phyloP scores from a whole-genome alignment of 2,113 vertebrate genomes.

The Cairina moschata region DNA sequence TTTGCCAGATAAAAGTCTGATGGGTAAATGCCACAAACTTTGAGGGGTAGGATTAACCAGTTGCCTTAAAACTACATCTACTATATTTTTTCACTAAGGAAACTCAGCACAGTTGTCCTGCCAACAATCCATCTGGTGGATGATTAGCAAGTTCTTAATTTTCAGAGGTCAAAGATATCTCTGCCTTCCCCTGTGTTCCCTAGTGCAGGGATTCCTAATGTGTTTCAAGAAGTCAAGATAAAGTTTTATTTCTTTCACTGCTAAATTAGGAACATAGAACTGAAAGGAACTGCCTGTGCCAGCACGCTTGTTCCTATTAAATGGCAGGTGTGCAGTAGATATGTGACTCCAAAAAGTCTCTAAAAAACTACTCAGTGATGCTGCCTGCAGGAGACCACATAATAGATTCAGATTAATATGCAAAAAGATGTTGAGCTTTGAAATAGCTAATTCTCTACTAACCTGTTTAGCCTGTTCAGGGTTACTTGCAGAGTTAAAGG shows the following conservation, averaged over 20 bases:
- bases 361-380: not conserved
- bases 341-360: not conserved
- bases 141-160: not conserved
- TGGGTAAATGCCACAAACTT: not conserved
- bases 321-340: not conserved
- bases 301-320: not conserved
- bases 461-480: not conserved
- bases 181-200: fast-evolving
- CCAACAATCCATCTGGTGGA: not conserved
- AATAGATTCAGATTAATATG: not conserved
- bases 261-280: slow-evolving; percentile 1
- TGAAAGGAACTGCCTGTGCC: not conserved
- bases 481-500: not conserved
- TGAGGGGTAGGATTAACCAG: not conserved
- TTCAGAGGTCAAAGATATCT: not conserved
- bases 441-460: not conserved
- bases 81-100: not conserved
- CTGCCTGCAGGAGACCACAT: not conserved
- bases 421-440: not conserved
- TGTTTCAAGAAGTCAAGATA: not conserved
- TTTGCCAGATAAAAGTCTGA: not conserved
- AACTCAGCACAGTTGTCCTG: not conserved
- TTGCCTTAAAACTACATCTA: not conserved
- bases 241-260: not conserved
- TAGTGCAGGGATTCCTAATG: not conserved